Evolutionary conservation across 2,113 vertebrate species (phyloP).

Genomic region (Riparia riparia): DNA sequence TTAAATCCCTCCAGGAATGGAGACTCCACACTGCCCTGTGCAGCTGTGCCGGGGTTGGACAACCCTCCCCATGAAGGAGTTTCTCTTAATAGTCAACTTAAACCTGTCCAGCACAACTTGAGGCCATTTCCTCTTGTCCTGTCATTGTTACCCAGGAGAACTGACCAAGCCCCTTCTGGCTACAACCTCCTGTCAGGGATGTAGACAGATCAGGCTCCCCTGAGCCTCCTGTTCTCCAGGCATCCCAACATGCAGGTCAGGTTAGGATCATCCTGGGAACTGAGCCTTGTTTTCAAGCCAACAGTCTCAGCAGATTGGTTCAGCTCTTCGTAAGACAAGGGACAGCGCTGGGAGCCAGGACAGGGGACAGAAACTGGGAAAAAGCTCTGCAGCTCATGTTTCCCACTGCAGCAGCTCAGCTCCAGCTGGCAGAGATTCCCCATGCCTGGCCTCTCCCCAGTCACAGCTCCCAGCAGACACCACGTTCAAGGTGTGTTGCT

Average conservation of each 20-base stretch:
- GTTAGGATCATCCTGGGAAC: background rate
- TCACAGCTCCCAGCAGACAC: background rate
- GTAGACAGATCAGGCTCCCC: background rate
- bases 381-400: background rate
- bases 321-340: background rate
- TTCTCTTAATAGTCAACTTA: background rate
- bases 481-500: accelerated
- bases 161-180: background rate
- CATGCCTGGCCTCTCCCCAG: background rate
- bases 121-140: background rate
- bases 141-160: background rate
- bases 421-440: background rate
- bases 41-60: background rate
- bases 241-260: background rate
- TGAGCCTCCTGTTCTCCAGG: background rate
- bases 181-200: background rate
- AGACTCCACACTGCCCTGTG: background rate
- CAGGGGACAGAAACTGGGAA: background rate
- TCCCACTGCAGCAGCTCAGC: background rate
- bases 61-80: background rate
- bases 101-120: background rate
- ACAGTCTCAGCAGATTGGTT: background rate
- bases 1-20: background rate
- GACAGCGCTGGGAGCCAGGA: background rate
- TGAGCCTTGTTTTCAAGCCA: background rate